These are phyloP conservation scores for Blera fallax DNA, from an alignment of 2,888 invertebrate genomes.

Conservation along the genomic window DNA sequence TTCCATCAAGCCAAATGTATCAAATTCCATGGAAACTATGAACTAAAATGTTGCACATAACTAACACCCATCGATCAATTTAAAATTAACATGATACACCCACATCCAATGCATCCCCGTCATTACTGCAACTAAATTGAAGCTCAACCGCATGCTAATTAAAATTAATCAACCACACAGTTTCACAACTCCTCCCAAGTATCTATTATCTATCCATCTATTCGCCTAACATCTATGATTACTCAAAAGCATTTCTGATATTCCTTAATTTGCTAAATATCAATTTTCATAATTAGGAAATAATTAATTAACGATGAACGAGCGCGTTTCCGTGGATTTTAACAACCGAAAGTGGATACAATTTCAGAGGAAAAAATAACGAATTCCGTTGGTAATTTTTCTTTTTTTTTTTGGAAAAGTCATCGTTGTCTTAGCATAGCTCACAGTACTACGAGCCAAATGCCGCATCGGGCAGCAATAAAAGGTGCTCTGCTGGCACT, in stretches of 20 bases:
- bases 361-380: background rate
- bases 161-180: slow-evolving; percentile 60
- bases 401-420: background rate
- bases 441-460: background rate
- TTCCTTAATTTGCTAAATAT: slow-evolving; percentile 34
- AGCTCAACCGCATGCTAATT: slow-evolving; percentile 50
- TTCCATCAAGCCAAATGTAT: too few species aligned
- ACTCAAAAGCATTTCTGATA: slow-evolving; percentile 9
- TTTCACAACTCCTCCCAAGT: slow-evolving; percentile 17
- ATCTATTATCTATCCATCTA: background rate
- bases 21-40: background rate
- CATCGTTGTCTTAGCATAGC: background rate
- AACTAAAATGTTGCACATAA: slow-evolving; percentile 2
- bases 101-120: background rate
- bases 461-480: background rate
- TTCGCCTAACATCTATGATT: background rate
- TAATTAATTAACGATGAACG: slow-evolving; percentile 50
- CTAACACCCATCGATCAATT: slow-evolving; percentile 28
- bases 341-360: background rate
- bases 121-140: slow-evolving; percentile 37
- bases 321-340: background rate
- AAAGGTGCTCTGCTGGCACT: slow-evolving; percentile 16
- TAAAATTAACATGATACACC: slow-evolving; percentile 10
- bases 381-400: background rate
- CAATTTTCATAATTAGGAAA: slow-evolving; percentile 43